phyloP scores from a whole-genome alignment of 2,113 vertebrate species.

The Mastomys coucha region DNA sequence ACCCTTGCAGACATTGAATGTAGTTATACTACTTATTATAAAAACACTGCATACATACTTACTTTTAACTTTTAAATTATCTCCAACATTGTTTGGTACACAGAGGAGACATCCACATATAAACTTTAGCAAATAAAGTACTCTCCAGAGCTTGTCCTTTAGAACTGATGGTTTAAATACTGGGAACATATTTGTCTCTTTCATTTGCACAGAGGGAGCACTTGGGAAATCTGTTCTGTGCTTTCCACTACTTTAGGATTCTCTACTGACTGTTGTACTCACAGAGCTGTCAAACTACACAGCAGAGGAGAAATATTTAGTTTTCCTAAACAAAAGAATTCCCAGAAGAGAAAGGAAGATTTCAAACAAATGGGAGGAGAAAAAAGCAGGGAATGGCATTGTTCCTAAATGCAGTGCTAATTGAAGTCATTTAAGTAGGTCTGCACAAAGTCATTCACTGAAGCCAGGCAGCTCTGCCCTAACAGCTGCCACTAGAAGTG shows the following conservation, averaged over 20 bases:
- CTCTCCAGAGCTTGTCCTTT: neutral
- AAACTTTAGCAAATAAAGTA: neutral
- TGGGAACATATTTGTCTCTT: neutral
- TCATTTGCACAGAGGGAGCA: neutral
- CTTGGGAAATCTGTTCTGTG: neutral
- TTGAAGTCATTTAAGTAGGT: neutral
- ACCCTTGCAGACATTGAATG: neutral
- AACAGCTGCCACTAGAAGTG: neutral
- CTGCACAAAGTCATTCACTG: neutral
- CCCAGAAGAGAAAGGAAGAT: neutral
- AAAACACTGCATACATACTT: neutral
- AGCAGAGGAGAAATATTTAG: neutral
- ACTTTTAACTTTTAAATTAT: neutral
- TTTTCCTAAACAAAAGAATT: neutral
- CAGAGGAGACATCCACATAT: neutral
- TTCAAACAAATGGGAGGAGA: neutral
- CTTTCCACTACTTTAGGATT: neutral
- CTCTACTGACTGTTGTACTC: neutral
- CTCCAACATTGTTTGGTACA: neutral
- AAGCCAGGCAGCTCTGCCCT: neutral
- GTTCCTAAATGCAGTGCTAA: neutral
- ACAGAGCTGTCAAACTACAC: neutral
- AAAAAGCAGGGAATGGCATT: neutral
- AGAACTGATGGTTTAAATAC: neutral
- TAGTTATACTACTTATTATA: neutral